Base-by-base conservation (phyloP, 2,888 invertebrate species). In the Chaetoderma sp. region DNA sequence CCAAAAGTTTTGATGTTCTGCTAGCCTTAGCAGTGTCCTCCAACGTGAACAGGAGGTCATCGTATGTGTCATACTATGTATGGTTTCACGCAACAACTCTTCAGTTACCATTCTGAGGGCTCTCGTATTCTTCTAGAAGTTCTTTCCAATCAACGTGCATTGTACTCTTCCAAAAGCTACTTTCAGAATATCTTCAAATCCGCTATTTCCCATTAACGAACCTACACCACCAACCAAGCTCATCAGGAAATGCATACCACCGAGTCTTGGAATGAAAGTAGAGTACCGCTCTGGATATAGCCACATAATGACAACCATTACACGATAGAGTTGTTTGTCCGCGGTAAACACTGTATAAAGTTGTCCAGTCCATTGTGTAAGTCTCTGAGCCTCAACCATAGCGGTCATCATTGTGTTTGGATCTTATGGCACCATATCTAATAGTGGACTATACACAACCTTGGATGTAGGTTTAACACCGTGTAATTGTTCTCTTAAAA, bases 181-280 rank as follows among this genome's bases (percentile, higher is more conserved):
- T 5, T 59, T 28, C 18, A 77, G 8, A 10, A 76, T 49, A 2
- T 76, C 72, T 30, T 56, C 60, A 0, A 77, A 60, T 1, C 74
- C 76, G 65, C 60, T 71, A 6, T 65, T 50, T n/a, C 65, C 63
- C 75, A 76, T 70, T 32, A 77, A 47, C 2, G 57, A 55, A 18
- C 75, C 69, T 18, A 74, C 52, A 49, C 47, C 63, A 0, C 72
- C 76, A 57, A 71, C 57, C 50, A 71, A 77, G 42, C 76, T 76
- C 72, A 76, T 73, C 5, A 75, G 59, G 27, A 61, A 18, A 45
- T 77, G 73, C 75, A 77, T 77, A 0, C 76, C 77, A 13, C 74
- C 73, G 10, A 76, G 68, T 8, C 73, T 45, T 8, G 52, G 39
- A 10, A 70, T 52, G 25, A 75, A 42, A 56, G 64, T 50, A 18